Conservation (phyloP, 2,113 vertebrate genomes). For the Psittacula cyanocephala region DNA sequence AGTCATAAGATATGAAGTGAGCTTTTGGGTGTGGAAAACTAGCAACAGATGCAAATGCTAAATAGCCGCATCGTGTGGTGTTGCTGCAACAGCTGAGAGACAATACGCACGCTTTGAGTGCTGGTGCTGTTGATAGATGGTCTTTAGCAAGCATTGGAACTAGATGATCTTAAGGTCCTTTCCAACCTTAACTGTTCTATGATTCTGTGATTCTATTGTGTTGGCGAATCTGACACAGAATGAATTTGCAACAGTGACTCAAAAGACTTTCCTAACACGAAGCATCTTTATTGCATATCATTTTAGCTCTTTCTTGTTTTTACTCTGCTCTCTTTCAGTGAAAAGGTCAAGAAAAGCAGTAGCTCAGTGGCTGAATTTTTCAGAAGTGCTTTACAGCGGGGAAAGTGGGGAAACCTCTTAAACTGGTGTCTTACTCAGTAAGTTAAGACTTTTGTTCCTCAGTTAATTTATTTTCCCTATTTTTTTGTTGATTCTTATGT, state of each 20-base stretch:
- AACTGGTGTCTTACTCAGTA: constrained; percentile 23
- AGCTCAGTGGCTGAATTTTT: constrained; percentile 44
- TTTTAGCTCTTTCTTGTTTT: constrained; percentile 56
- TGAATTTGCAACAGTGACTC: constrained; percentile 31
- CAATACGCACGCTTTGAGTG: not conserved
- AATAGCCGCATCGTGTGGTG: not conserved
- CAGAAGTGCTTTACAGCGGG: constrained; percentile 48
- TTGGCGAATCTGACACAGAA: constrained; percentile 9
- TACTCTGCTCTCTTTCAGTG: constrained; percentile 42
- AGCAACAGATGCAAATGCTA: constrained; percentile 1
- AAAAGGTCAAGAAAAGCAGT: constrained; percentile 60
- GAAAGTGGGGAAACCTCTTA: not conserved
- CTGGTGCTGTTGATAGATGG: not conserved
- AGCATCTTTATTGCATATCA: constrained; percentile 19
- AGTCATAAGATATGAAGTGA: not conserved
- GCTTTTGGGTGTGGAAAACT: constrained; percentile 9
- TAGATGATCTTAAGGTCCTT: too few relatives aligned
- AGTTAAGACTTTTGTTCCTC: constrained; percentile 33
- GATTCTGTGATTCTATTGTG: not conserved
- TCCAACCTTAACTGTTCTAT: too few relatives aligned
- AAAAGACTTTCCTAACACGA: constrained; percentile 46
- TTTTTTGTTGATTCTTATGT: not conserved
- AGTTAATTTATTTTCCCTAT: not conserved
- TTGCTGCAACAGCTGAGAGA: not conserved
- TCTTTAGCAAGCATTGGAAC: not conserved